These are phyloP conservation scores for Leptinotarsa haldemani DNA, from an alignment of 2,888 invertebrate genomes.

Conservation along the genomic window DNA sequence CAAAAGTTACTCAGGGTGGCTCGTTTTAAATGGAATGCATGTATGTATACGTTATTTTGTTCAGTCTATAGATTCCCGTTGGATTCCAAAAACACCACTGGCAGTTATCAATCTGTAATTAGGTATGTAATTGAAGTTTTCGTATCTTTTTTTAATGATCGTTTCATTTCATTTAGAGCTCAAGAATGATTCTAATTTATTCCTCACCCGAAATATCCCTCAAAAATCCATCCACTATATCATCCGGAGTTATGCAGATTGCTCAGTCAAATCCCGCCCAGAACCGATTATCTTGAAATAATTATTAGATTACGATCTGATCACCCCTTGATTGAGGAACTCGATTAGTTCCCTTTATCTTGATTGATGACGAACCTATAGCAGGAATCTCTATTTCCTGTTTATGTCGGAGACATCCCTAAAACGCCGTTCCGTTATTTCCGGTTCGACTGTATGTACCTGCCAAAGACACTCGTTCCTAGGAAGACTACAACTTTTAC, in stretches of 20 bases:
- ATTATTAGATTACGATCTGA: constrained; percentile 6
- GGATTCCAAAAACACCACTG: too few relatives aligned
- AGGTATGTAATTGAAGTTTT: too few relatives aligned
- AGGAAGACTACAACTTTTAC: constrained; percentile 11
- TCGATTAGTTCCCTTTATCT: constrained; percentile 11
- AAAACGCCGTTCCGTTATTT: constrained; percentile 1
- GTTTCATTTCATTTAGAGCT: too few relatives aligned
- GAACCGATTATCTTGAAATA: constrained; percentile 15
- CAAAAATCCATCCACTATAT: constrained; percentile 1
- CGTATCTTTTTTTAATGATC: too few relatives aligned
- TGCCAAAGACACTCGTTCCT: constrained; percentile 4
- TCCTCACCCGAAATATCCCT: neutral
- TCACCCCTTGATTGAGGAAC: constrained; percentile 11
- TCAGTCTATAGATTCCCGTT: too few relatives aligned
- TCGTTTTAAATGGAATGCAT: too few relatives aligned
- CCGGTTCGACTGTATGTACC: constrained; percentile 6
- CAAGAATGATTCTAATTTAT: neutral
- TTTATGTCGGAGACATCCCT: constrained; percentile 11
- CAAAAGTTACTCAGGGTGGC: too few relatives aligned
- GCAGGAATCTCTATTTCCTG: constrained; percentile 9
- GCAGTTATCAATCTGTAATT: too few relatives aligned
- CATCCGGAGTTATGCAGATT: constrained; percentile 9
- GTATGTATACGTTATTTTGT: too few relatives aligned
- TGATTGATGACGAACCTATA: constrained; percentile 4
- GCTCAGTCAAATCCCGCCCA: neutral